Percentiles rank a stretch among this genome's conserved stretches.
Conservation (phyloP, 1,140 invertebrate genomes). For the Macrobrachium nipponense region DNA sequence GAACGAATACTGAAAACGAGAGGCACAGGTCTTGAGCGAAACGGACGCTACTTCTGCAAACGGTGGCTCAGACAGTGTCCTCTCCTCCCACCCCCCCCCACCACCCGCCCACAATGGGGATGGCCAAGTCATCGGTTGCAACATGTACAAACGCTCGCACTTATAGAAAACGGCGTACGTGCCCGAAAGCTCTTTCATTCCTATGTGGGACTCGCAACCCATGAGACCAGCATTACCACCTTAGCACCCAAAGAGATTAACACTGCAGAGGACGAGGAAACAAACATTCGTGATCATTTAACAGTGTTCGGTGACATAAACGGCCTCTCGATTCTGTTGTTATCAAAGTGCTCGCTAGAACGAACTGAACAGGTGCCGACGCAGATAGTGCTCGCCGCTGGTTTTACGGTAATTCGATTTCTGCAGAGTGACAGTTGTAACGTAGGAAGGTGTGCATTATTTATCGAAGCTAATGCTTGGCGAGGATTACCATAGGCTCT, state of each 20-base stretch:
- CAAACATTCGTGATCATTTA: no score
- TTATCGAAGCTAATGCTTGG: slow-evolving; percentile 27
- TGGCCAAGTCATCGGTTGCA: slow-evolving; percentile 7
- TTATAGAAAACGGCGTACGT: slow-evolving; percentile 49
- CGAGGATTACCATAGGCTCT: slow-evolving; percentile 17
- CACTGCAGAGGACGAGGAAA: no score
- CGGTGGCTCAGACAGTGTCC: no score
- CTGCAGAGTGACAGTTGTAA: neutral
- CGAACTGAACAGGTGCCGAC: neutral
- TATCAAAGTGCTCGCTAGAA: no score
- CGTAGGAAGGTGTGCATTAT: neutral
- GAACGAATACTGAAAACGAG: no score
- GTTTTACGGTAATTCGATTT: neutral
- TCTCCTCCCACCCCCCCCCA: neutral
- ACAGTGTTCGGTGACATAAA: no score
- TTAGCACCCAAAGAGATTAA: neutral
- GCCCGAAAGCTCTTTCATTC: slow-evolving; percentile 33
- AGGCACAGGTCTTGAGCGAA: no score
- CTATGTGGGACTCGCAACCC: neutral
- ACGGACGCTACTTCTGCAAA: no score
- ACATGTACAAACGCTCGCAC: neutral
- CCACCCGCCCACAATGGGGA: neutral
- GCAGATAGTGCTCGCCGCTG: neutral
- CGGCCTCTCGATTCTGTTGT: no score
- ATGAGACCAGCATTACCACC: neutral